Conservation (phyloP, 2,888 invertebrate species). For the Brachynemurus nebulosus region DNA sequence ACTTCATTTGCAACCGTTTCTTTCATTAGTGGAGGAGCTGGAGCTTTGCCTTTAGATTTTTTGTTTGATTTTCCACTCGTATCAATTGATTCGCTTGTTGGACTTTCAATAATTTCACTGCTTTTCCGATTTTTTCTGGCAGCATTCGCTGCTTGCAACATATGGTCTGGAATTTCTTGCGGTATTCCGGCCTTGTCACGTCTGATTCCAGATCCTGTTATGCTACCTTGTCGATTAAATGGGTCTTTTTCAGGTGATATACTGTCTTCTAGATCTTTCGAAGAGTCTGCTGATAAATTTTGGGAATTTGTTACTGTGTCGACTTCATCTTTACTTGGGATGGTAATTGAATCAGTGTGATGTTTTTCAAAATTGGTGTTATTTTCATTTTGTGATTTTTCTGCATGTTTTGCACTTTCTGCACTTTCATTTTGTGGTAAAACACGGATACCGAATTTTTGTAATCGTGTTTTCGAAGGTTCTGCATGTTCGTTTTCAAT, state of each 20-base stretch:
- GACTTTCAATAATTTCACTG: conserved; percentile 20
- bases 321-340: neutral
- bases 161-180: conserved; percentile 55
- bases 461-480: conserved; percentile 37
- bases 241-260: conserved; percentile 10
- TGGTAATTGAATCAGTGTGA: conserved; percentile 14
- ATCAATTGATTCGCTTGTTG: conserved; percentile 28
- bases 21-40: conserved; percentile 41
- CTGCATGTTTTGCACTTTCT: conserved; percentile 27
- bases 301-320: neutral
- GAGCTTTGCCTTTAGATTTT: conserved; percentile 40
- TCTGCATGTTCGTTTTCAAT: conserved; percentile 41
- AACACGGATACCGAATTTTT: conserved; percentile 55
- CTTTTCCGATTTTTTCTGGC: conserved; percentile 53
- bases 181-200: conserved; percentile 47
- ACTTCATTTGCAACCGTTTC: conserved; percentile 33
- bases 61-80: conserved; percentile 13
- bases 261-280: too few species aligned
- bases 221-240: conserved; percentile 33
- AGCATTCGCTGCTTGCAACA: conserved; percentile 56
- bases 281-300: neutral
- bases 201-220: conserved; percentile 44
- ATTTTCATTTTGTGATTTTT: conserved; percentile 30
- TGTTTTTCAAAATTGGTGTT: conserved; percentile 26
- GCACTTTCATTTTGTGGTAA: conserved; percentile 31